phyloP scores from a whole-genome alignment of 2,888 invertebrate genomes.

The Asteroscopus sphinx region DNA sequence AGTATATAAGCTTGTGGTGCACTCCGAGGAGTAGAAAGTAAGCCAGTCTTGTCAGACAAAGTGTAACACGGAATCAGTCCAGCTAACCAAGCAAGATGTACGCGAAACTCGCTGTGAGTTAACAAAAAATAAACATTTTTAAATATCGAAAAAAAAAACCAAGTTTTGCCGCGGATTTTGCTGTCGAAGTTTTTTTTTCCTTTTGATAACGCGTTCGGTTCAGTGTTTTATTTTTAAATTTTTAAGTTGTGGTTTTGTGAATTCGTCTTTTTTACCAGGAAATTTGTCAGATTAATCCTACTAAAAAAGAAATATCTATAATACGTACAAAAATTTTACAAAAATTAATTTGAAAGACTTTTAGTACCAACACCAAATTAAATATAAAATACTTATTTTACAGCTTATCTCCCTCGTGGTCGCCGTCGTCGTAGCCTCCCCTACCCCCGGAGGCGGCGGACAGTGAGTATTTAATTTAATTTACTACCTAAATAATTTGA shows the following conservation, averaged over 20 bases:
- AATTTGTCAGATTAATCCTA: too few species aligned
- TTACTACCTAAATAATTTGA: neutral
- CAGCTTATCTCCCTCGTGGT: slow-evolving; percentile 81
- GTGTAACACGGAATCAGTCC: slow-evolving; percentile 82
- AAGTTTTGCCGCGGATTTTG: slow-evolving; percentile 15
- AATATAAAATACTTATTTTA: too few species aligned
- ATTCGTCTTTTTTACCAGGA: neutral
- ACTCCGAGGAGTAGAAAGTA: slow-evolving; percentile 79
- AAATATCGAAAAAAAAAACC: neutral
- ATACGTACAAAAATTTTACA: too few species aligned
- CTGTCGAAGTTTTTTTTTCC: slow-evolving; percentile 6
- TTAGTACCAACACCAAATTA: too few species aligned
- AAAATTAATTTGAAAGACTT: too few species aligned
- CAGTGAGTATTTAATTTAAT: slow-evolving; percentile 71
- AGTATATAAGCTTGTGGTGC: slow-evolving; percentile 82
- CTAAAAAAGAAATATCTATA: too few species aligned
- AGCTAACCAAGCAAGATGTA: slow-evolving; percentile 85
- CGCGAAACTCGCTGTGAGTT: slow-evolving; percentile 87
- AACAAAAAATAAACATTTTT: slow-evolving; percentile 2
- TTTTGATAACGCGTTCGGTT: neutral
- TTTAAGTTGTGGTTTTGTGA: neutral
- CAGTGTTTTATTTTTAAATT: neutral
- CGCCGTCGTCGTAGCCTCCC: slow-evolving; percentile 76
- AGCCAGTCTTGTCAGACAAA: slow-evolving; percentile 76
- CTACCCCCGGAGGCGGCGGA: slow-evolving; percentile 80